Evolutionary conservation across 2,797 vertebrate species (phyloP).

Genomic region (Oceanodroma leucorhoa): DNA sequence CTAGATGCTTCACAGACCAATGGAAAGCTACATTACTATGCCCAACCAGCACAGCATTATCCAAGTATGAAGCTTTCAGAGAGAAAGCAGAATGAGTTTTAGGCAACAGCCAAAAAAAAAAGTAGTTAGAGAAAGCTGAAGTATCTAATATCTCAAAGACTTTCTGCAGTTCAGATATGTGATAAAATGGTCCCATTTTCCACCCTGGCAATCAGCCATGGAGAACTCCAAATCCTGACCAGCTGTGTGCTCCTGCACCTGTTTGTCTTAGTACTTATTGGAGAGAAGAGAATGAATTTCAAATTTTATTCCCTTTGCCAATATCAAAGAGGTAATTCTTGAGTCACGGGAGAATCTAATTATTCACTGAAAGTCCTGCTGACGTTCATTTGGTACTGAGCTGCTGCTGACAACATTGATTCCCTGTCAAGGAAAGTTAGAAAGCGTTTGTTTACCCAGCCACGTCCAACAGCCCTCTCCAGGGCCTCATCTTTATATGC

Average conservation of each 20-base stretch:
- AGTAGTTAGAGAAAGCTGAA: neutral
- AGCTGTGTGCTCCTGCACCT: slow-evolving; percentile 19
- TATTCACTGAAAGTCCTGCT: neutral
- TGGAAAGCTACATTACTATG: neutral
- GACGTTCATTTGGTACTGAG: neutral
- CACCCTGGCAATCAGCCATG: neutral
- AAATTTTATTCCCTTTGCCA: neutral
- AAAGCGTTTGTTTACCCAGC: slow-evolving; percentile 5
- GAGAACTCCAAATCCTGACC: slow-evolving; percentile 19
- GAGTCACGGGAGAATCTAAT: neutral
- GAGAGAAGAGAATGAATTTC: neutral
- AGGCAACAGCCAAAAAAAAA: neutral
- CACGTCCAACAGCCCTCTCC: neutral
- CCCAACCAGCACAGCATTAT: neutral
- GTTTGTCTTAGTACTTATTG: neutral
- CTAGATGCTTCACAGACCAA: neutral
- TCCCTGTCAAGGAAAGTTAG: neutral
- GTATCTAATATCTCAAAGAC: neutral
- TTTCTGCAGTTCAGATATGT: neutral
- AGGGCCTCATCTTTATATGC: neutral
- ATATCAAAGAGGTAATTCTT: neutral
- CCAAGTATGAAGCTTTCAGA: neutral
- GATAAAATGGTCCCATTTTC: slow-evolving; percentile 14
- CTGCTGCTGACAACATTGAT: slow-evolving; percentile 14
- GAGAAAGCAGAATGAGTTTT: neutral